These are phyloP conservation scores for Macrotrachela quadricornifera DNA, from an alignment of 1,140 invertebrate species.

Conservation along the genomic window DNA sequence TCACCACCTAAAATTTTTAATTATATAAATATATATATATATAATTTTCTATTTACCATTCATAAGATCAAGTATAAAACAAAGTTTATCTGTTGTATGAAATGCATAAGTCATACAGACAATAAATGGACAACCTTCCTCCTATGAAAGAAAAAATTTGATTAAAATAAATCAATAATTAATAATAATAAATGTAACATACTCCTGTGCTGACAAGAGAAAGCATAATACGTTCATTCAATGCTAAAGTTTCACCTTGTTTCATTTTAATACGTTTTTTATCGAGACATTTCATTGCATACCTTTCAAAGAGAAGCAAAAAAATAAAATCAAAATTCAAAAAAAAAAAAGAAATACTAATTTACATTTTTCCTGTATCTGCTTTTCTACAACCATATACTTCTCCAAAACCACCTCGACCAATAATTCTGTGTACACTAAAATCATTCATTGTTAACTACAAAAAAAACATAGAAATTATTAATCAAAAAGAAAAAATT, in stretches of 20 bases:
- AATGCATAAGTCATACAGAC: constrained; percentile 99
- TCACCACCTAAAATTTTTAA: constrained; percentile 45
- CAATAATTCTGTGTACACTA: constrained; percentile 97
- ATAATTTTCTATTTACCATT: constrained; percentile 40
- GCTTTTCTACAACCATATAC: constrained; percentile 98
- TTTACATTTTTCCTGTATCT: constrained; percentile 94
- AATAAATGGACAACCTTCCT: constrained; percentile 98
- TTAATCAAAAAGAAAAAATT: too few relatives aligned
- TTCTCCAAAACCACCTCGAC: constrained; percentile 93
- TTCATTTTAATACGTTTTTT: constrained; percentile 99
- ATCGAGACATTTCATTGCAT: constrained; percentile 99
- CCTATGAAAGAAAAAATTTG: constrained; percentile 18
- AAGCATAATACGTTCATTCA: constrained; percentile 98
- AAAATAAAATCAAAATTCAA: neutral
- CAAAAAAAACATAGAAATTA: constrained; percentile 4
- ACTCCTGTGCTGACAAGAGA: constrained; percentile 93
- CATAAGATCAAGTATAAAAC: constrained; percentile 98
- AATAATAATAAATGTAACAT: constrained; percentile 29
- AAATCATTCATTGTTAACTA: constrained; percentile 99
- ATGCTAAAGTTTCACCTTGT: constrained; percentile 90
- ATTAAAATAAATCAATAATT: neutral
- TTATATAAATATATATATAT: neutral
- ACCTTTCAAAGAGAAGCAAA: constrained; percentile 30
- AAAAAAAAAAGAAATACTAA: neutral
- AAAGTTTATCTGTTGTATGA: constrained; percentile 90